These are phyloP conservation scores for Empis stercorea DNA, from an alignment of 2,888 invertebrate species.

Conservation along the genomic window DNA sequence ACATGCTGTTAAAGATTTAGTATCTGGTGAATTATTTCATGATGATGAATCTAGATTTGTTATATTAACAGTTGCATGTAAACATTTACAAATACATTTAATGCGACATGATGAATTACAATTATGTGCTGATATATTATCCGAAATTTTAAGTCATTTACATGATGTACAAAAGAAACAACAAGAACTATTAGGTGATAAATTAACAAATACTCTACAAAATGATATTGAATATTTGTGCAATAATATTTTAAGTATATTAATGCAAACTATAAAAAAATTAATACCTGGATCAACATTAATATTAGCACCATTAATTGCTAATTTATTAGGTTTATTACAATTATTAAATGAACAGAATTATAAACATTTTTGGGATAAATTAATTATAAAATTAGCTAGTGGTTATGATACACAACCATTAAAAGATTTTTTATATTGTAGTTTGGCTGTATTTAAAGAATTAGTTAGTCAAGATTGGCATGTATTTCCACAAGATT, in stretches of 20 bases:
- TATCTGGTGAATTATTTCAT: conserved; percentile 58
- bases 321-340: conserved; percentile 72
- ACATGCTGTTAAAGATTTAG: conserved; percentile 67
- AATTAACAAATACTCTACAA: conserved; percentile 40
- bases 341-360: conserved; percentile 79
- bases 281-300: conserved; percentile 65
- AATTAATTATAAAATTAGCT: conserved; percentile 43
- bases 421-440: conserved; percentile 72
- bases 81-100: conserved; percentile 72
- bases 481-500: conserved; percentile 64
- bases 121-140: conserved; percentile 74
- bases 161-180: conserved; percentile 40
- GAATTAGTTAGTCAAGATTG: conserved; percentile 34
- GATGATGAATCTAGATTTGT: conserved; percentile 72
- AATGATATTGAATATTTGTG: conserved; percentile 76
- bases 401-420: conserved; percentile 54
- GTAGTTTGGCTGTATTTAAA: conserved; percentile 52
- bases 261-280: conserved; percentile 73
- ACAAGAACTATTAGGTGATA: conserved; percentile 28
- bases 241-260: conserved; percentile 64
- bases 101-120: conserved; percentile 68
- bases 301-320: conserved; percentile 62
- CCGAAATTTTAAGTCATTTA: conserved; percentile 58
- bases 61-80: conserved; percentile 69
- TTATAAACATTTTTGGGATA: conserved; percentile 77